Percentiles rank a stretch among this genome's conserved stretches.
These are phyloP conservation scores for Aphodius sticticus DNA, from an alignment of 2,888 invertebrate species.

Conservation along the genomic window DNA sequence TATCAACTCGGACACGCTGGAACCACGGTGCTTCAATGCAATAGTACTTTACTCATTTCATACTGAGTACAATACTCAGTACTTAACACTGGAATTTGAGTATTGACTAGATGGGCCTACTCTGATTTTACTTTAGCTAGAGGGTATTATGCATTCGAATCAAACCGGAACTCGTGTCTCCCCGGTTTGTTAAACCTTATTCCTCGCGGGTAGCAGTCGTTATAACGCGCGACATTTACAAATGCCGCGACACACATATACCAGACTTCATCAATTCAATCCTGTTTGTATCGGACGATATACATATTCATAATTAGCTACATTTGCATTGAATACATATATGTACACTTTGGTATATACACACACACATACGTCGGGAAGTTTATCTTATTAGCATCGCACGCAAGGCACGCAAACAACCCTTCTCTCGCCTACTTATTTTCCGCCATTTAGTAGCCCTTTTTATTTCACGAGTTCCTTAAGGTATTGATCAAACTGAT, in stretches of 20 bases:
- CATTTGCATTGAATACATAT: not conserved
- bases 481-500: not conserved
- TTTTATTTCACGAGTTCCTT: not conserved
- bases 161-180: not conserved
- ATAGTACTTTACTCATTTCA: no score
- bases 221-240: not conserved
- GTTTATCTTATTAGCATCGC: not conserved
- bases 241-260: not conserved
- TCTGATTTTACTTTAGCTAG: not conserved
- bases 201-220: not conserved
- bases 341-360: not conserved
- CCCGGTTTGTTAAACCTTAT: not conserved
- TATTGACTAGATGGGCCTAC: no score
- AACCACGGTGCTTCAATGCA: no score
- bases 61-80: no score
- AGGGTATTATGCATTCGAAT: not conserved
- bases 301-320: not conserved
- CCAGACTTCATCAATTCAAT: not conserved
- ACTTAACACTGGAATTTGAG: no score
- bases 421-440: not conserved
- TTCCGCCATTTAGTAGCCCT: not conserved
- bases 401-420: not conserved
- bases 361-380: not conserved
- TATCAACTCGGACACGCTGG: no score
- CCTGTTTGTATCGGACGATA: slow-evolving; percentile 4